Evolutionary conservation across 2,113 vertebrate genomes (phyloP).

Genomic region (Eupsittula cactorum): DNA sequence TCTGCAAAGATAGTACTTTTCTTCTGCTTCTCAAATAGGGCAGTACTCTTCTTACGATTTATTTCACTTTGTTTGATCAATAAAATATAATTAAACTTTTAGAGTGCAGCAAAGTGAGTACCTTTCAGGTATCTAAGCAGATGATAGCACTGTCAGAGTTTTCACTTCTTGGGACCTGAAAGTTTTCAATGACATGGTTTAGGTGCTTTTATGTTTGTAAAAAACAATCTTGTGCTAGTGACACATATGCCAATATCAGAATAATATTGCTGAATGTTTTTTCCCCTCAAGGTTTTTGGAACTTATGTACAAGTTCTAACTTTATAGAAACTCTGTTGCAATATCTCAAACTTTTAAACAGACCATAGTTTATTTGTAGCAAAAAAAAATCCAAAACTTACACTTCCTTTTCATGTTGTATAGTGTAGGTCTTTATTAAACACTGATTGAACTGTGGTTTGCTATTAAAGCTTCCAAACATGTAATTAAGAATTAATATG

Average conservation of each 20-base stretch:
- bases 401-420: neutral
- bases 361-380: neutral
- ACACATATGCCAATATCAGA: slow-evolving; percentile 32
- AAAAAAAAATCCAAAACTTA: neutral
- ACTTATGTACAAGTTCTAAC: neutral
- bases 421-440: neutral
- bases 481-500: neutral
- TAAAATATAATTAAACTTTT: slow-evolving; percentile 65
- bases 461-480: neutral
- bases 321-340: neutral
- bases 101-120: neutral
- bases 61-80: slow-evolving; percentile 52
- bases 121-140: neutral
- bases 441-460: neutral
- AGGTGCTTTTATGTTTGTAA: slow-evolving; percentile 25
- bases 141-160: neutral
- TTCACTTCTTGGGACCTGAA: slow-evolving; percentile 20
- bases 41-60: neutral
- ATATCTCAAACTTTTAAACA: neutral
- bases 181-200: slow-evolving; percentile 46
- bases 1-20: slow-evolving; percentile 36
- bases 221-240: slow-evolving; percentile 19
- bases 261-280: slow-evolving; percentile 14
- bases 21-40: slow-evolving; percentile 33
- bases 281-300: slow-evolving; percentile 7